These are phyloP conservation scores for Tetrax tetrax DNA, from an alignment of 2,113 vertebrate genomes.

Conservation along the genomic window DNA sequence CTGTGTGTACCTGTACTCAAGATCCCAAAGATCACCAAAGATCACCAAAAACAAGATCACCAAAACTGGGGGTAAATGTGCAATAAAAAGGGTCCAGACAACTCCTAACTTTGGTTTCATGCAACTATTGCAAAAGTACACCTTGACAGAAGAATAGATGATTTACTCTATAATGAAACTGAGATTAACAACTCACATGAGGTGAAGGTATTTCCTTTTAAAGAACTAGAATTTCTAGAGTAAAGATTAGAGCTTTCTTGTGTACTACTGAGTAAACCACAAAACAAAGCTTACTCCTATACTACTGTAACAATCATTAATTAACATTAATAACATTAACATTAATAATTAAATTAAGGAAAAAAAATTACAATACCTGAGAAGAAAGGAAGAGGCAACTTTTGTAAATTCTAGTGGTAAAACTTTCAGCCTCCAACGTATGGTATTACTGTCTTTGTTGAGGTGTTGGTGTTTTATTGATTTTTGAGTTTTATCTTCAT, in stretches of 20 bases:
- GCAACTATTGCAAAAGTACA: background rate
- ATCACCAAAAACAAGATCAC: background rate
- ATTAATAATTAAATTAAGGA: background rate
- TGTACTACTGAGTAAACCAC: background rate
- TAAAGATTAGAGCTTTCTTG: background rate
- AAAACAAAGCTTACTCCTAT: background rate
- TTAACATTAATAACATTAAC: background rate
- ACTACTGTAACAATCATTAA: background rate
- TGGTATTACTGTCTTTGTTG: background rate
- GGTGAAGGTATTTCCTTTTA: background rate
- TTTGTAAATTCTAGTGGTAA: background rate
- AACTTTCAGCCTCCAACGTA: background rate
- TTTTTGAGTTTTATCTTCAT: background rate
- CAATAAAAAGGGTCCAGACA: background rate
- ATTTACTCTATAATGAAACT: background rate
- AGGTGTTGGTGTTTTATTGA: accelerated
- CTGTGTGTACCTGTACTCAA: background rate
- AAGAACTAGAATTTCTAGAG: background rate
- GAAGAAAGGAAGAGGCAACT: background rate
- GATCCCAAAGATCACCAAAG: background rate
- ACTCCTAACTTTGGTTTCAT: background rate
- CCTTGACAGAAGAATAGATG: background rate
- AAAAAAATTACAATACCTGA: background rate
- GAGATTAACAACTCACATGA: background rate
- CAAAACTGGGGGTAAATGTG: background rate